A percentile compares a stretch with the other conserved stretches of the same genome.
phyloP scores from a whole-genome alignment of 2,888 invertebrate species.

The Mythimna vitellina region DNA sequence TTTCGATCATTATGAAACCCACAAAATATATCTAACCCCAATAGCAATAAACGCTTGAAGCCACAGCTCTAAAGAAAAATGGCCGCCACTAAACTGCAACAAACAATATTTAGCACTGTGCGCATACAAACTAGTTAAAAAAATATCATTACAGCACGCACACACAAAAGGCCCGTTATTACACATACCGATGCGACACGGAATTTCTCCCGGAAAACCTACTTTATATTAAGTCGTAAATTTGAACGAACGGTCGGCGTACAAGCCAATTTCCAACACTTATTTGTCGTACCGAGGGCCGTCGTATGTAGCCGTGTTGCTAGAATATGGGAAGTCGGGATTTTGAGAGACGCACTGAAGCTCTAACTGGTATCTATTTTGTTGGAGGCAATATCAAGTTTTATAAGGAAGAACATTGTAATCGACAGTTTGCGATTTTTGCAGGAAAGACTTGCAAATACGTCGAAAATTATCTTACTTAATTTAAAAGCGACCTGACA shows the following conservation, averaged over 20 bases:
- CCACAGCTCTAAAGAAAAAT: conserved; percentile 24
- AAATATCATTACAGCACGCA: conserved; percentile 45
- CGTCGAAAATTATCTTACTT: too few species aligned
- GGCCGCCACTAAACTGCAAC: conserved; percentile 28
- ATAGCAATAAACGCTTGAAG: neutral
- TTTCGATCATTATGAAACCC: neutral
- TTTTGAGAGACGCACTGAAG: conserved; percentile 17
- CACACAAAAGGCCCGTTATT: conserved; percentile 48
- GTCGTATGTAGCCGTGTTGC: conserved; percentile 48
- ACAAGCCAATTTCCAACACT: conserved; percentile 78
- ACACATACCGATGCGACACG: conserved; percentile 69
- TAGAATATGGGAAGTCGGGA: conserved; percentile 23
- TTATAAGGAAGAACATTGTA: too few species aligned
- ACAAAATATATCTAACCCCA: neutral
- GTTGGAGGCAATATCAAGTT: neutral
- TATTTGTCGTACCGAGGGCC: conserved; percentile 71
- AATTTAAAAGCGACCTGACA: too few species aligned
- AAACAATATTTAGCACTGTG: conserved; percentile 32
- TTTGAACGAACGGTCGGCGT: conserved; percentile 77
- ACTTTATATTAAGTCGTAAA: conserved; percentile 85
- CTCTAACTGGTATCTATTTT: neutral
- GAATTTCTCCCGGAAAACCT: conserved; percentile 76
- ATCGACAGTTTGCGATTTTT: too few species aligned
- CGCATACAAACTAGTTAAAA: conserved; percentile 47
- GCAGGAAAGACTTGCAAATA: too few species aligned